Evolutionary conservation across 2,113 vertebrate species (phyloP), one percentile per base, ranked within the genome.

Genomic region (Cervus canadensis): DNA sequence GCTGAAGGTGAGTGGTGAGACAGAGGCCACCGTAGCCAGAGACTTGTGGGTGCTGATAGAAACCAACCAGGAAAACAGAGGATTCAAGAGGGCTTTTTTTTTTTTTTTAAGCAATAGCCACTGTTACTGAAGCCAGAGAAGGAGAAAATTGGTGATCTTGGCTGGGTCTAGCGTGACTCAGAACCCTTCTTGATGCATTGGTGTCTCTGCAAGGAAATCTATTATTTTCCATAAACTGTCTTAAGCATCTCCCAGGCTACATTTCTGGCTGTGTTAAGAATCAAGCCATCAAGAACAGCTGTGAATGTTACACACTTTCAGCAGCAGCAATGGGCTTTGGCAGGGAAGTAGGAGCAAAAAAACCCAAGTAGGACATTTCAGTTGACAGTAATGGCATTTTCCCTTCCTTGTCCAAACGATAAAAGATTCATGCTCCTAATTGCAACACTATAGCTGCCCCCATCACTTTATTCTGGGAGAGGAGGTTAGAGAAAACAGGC

Each of bases 351-450:
- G 60, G 91, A 89, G 96, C 96, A 95, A 88, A 71, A 82, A 43
- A 40, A 5, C 95, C 97, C 97, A 97, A 97, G 94, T 2, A 81
- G 97, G 97, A 97, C 60, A 64, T 87, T 0, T 82, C 96, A 0
- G 10, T 54, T 64, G 62, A 96, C 74, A 93, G 19, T 19, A 74
- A 95, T 50, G 91, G 2, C 91, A 15, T 36, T 88, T 92, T 2
- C 97, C 97, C 97, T 95, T 97, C 97, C 97, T 97, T 89, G 97
- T 98, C 98, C 98, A 91, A 98, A 98, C 50, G 96, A 85, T 56
- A 84, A 97, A 98, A 98, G 98, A 98, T 97, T 94, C 97, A 98
- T 97, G 98, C 95, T 96, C 95, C 96, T 95, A 94, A 97, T 98
- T 97, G 97, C 90, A 82, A 96, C 2, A 43, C 97, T 40, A 97